phyloP scores from a whole-genome alignment of 2,888 invertebrate species.

The Cephus nigrinus region DNA sequence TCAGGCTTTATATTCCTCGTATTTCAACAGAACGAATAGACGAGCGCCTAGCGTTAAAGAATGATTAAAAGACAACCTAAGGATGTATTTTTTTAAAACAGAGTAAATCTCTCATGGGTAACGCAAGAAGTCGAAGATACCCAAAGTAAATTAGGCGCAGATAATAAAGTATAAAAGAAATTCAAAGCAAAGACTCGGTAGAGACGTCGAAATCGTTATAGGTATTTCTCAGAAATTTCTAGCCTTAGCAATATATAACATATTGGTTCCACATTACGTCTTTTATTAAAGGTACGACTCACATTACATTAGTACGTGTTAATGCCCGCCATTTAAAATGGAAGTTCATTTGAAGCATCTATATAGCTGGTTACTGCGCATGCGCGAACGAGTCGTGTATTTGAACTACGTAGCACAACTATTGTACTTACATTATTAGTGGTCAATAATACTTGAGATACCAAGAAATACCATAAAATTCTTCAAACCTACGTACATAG shows the following conservation, averaged over 20 bases:
- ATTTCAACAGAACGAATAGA: background rate
- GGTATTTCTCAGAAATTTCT: background rate
- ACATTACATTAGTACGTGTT: background rate
- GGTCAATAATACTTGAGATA: background rate
- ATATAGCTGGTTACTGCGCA: background rate
- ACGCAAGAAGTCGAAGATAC: background rate
- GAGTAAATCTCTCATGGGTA: background rate
- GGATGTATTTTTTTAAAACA: background rate
- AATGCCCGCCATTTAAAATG: background rate
- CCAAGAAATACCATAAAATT: background rate
- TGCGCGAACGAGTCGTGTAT: background rate
- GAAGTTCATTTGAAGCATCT: background rate
- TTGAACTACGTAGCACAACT: background rate
- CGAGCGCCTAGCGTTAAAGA: background rate
- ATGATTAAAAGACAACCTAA: background rate
- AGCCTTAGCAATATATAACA: background rate
- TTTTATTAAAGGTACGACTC: background rate
- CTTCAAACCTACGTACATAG: background rate
- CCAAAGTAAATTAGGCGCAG: background rate
- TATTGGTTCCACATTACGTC: background rate
- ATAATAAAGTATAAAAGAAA: background rate
- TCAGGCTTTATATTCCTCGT: background rate
- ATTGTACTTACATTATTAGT: background rate
- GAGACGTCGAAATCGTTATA: background rate
- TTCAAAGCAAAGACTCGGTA: background rate